A percentile compares a stretch with the other conserved stretches of the same genome.
Conservation (phyloP, 2,797 vertebrate species). For the Danio tinwini region DNA sequence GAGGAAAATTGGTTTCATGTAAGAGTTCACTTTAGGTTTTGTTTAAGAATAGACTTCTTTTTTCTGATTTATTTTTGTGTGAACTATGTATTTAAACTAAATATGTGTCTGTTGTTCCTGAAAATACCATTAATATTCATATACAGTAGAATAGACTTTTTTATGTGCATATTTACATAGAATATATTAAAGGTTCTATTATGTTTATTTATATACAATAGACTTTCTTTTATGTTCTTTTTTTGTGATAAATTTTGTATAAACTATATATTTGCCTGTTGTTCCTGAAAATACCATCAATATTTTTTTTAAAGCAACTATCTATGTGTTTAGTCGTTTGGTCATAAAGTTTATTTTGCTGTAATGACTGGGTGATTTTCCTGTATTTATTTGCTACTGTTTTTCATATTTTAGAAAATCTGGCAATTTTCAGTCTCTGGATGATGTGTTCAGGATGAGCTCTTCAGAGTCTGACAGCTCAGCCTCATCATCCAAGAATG, state of each 20-base stretch:
- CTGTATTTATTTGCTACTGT: slow-evolving; percentile 7
- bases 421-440: slow-evolving; percentile 77
- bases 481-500: slow-evolving; percentile 66
- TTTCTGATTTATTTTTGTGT: background rate
- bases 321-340: background rate
- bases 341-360: background rate
- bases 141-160: background rate
- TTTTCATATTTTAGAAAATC: slow-evolving; percentile 61
- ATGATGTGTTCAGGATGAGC: slow-evolving; percentile 77
- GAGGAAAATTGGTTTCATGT: slow-evolving; percentile 61
- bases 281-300: background rate
- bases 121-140: background rate
- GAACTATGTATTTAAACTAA: background rate
- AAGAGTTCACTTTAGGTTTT: slow-evolving; percentile 41
- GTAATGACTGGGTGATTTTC: background rate
- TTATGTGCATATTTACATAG: background rate
- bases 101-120: background rate
- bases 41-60: background rate
- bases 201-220: too few relatives aligned
- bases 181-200: too few relatives aligned
- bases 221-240: too few relatives aligned
- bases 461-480: slow-evolving; percentile 76
- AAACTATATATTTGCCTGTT: background rate
- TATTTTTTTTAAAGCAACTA: background rate
- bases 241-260: too few relatives aligned